phyloP scores from a whole-genome alignment of 2,113 vertebrate genomes.

The Gracilinanus agilis region DNA sequence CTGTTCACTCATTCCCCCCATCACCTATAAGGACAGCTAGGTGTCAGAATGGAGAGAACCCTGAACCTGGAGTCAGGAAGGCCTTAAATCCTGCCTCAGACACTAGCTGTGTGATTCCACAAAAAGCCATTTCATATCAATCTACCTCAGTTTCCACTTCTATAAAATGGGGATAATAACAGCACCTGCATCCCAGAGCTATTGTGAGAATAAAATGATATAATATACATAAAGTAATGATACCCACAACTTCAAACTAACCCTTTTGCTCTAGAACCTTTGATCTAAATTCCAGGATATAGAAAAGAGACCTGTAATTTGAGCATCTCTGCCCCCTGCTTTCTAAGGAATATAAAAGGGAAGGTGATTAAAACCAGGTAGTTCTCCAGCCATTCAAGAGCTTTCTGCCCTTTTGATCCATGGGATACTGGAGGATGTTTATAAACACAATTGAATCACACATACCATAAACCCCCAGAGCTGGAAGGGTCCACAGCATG shows the following conservation, averaged over 20 bases:
- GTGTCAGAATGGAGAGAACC: background rate
- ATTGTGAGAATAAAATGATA: background rate
- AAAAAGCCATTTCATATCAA: background rate
- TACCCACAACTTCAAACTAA: background rate
- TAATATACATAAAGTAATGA: background rate
- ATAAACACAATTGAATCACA: background rate
- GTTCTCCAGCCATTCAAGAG: background rate
- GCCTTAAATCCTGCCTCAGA: background rate
- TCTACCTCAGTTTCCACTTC: background rate
- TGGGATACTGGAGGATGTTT: background rate
- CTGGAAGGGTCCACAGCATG: background rate
- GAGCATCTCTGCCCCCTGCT: background rate
- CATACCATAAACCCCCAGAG: background rate
- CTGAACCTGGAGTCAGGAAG: background rate
- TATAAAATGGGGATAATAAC: background rate
- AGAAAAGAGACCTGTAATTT: background rate
- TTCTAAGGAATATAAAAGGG: background rate
- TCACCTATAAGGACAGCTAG: background rate
- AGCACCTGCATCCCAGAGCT: background rate
- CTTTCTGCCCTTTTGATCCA: constrained; percentile 3
- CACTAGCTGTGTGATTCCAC: background rate
- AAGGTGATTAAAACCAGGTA: background rate
- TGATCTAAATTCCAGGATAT: background rate
- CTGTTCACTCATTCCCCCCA: background rate
- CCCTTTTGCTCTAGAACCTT: background rate